Base-by-base conservation (phyloP, 92 coral and sea anemone genomes). In the Pocillopora meandrina region DNA sequence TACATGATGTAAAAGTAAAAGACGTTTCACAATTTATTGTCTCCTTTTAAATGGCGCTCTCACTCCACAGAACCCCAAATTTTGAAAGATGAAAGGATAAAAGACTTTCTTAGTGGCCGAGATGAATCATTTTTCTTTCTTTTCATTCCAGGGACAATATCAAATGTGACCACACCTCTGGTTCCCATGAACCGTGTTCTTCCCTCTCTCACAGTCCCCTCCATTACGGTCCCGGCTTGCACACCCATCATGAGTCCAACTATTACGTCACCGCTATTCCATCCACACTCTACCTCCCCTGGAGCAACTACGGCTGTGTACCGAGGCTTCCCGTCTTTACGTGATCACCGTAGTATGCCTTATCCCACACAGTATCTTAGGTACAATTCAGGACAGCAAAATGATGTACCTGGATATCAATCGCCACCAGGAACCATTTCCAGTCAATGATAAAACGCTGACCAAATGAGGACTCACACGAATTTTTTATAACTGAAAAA, bases 201-300 rank as follows among this genome's bases (percentile, higher is more conserved):
- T 2, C 82, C 88, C 34, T 64, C 88, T 66, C 76, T 84, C 35
- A 67, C 82, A 52, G 75, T 76, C 67, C 82, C 87, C 14, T 76
- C 80, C 20, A 65, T 73, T 63, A 62, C 86, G 2, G 80, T 83
- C 34, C 86, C 86, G 7, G 57, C 68, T 20, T 75, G 87, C 21
- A 52, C 82, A 19, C 77, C 88, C 2, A 76, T 84, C 47, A 76
- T 84, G 76, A 84, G 88, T 60, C 88, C 88, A 58, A 76, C 88
- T 47, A 84, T 84, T 16, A 76, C 88, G 63, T 84, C 88, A 76
- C 82, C 88, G 23, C 61, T 76, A 61, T 61, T 84, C 15, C 88
- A 84, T 77, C 88, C 88, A 13, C 88, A 76, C 26, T 77, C 88
- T 17, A 76, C 88, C 60, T 84, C 88, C 10, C 88, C 88, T 67